Evolutionary conservation across 2,113 vertebrate genomes (phyloP).

Genomic region (Anser brachyrhynchus): DNA sequence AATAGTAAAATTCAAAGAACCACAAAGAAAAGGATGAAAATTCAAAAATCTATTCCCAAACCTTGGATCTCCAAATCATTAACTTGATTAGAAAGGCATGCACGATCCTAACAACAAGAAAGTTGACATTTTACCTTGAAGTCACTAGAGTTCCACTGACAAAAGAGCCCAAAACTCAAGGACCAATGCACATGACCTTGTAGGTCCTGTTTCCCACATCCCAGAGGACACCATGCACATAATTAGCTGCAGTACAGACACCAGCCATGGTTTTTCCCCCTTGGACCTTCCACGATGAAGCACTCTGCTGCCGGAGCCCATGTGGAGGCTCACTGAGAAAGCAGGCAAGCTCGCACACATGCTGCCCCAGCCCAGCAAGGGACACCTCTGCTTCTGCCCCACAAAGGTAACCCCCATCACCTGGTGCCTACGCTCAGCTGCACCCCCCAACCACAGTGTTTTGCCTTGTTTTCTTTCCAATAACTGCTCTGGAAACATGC

Average conservation of each 20-base stretch:
- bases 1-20: neutral
- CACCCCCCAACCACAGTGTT: accelerated
- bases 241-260: neutral
- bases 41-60: neutral
- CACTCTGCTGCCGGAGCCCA: neutral
- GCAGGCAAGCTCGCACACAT: accelerated
- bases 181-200: neutral
- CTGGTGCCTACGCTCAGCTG: neutral
- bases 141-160: neutral
- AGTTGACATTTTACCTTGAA: neutral
- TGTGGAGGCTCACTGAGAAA: neutral
- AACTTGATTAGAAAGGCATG: neutral
- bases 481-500: no score
- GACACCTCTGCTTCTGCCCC: neutral
- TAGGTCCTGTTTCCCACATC: neutral
- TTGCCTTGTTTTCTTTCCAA: neutral
- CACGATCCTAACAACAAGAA: neutral
- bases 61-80: neutral
- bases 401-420: neutral
- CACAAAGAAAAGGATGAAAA: no score
- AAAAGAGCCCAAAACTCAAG: neutral
- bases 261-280: accelerated
- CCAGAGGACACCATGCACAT: neutral
- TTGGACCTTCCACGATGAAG: neutral
- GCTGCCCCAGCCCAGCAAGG: no score